These are phyloP conservation scores for Bhutanitis thaidina DNA, from an alignment of 2,888 invertebrate genomes.

Conservation along the genomic window DNA sequence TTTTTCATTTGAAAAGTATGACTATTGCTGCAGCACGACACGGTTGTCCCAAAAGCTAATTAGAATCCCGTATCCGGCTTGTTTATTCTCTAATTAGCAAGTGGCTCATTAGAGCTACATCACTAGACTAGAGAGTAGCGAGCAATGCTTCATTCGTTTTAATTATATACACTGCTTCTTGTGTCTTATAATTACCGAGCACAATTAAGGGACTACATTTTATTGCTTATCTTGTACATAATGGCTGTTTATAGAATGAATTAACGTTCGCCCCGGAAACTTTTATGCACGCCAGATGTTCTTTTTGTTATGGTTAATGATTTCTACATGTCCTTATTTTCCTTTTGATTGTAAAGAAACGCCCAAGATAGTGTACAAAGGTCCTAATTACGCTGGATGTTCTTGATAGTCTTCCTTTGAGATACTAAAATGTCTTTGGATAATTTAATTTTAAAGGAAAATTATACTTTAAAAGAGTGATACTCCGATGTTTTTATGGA, in stretches of 20 bases:
- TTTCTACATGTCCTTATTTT: neutral
- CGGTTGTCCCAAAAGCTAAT: slow-evolving; percentile 73
- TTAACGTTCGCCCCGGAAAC: slow-evolving; percentile 28
- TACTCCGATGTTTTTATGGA: no score
- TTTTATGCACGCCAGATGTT: slow-evolving; percentile 6
- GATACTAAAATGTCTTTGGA: no score
- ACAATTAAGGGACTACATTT: slow-evolving; percentile 65
- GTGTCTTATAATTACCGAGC: slow-evolving; percentile 66
- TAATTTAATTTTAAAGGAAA: no score
- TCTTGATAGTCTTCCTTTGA: no score
- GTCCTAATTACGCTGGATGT: no score
- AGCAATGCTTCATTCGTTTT: slow-evolving; percentile 73
- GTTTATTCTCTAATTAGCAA: slow-evolving; percentile 77
- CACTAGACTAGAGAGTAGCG: slow-evolving; percentile 54
- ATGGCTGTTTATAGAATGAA: slow-evolving; percentile 47
- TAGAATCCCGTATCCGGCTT: slow-evolving; percentile 72
- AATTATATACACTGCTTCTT: slow-evolving; percentile 71
- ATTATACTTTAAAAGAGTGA: no score
- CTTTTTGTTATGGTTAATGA: neutral
- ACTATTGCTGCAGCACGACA: slow-evolving; percentile 25
- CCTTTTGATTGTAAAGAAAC: neutral
- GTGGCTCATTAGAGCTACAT: slow-evolving; percentile 73
- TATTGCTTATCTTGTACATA: slow-evolving; percentile 57
- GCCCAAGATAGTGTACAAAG: neutral
- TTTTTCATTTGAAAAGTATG: slow-evolving; percentile 18